These are phyloP conservation scores for Trichogramma pretiosum DNA, from an alignment of 1,140 invertebrate species.

Conservation along the genomic window DNA sequence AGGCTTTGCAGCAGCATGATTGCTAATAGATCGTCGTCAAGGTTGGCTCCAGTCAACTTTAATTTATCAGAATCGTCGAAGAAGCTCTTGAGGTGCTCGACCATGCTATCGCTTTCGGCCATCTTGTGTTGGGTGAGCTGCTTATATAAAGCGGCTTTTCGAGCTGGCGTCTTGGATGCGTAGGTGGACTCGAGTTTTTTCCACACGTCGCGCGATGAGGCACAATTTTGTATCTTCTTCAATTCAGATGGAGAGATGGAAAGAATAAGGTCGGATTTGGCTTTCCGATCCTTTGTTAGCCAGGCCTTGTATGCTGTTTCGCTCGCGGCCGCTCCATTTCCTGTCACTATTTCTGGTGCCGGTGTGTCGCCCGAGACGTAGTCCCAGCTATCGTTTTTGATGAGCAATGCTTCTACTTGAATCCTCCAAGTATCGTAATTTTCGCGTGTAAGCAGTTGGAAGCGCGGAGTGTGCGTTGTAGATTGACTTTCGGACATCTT, in stretches of 20 bases:
- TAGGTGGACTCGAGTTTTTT: conserved; percentile 16
- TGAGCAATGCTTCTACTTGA: no score
- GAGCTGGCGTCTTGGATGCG: conserved; percentile 13
- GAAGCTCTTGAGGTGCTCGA: no score
- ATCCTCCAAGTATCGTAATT: no score
- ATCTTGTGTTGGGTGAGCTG: not conserved
- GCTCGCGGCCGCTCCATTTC: not conserved
- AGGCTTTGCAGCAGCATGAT: not conserved
- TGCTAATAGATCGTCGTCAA: not conserved
- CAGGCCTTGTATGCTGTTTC: conserved; percentile 2
- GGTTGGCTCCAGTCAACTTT: not conserved
- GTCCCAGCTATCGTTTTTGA: no score
- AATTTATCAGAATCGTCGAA: conserved; percentile 8
- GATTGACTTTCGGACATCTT: no score
- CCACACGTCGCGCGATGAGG: conserved; percentile 17
- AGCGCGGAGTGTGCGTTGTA: no score
- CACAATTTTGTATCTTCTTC: conserved; percentile 11
- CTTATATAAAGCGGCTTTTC: conserved; percentile 16
- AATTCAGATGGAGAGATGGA: conserved; percentile 18
- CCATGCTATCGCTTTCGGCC: not conserved
- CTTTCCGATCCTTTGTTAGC: conserved; percentile 16
- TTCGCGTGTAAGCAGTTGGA: conserved; percentile 9
- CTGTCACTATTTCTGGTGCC: conserved; percentile 10
- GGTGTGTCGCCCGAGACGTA: conserved; percentile 5
- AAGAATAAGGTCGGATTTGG: conserved; percentile 21